Percentiles rank a stretch among this genome's conserved stretches.
Evolutionary conservation across 2,797 vertebrate species (phyloP).

Genomic region (Sebastiscus tertius): DNA sequence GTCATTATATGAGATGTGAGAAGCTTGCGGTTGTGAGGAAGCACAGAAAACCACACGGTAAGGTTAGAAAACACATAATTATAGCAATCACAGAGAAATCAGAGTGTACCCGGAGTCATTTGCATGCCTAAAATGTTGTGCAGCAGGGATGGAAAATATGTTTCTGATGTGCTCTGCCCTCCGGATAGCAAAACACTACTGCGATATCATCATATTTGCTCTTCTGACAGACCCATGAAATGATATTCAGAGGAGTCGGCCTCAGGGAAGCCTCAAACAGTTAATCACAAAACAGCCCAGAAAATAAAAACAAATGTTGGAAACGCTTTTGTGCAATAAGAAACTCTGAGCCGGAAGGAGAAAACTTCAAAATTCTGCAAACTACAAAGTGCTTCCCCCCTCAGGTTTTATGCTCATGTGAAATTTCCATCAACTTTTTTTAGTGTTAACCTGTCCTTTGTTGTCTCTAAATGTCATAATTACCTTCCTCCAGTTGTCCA

Average conservation of each 20-base stretch:
- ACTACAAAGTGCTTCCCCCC: too few relatives aligned
- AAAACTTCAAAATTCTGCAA: neutral
- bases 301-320: conserved; percentile 39
- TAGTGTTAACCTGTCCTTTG: neutral
- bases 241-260: conserved; percentile 18
- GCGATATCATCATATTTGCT: conserved; percentile 39
- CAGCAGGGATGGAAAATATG: conserved; percentile 38
- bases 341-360: neutral
- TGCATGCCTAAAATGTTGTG: conserved; percentile 47
- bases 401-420: neutral
- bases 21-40: conserved; percentile 28
- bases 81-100: conserved; percentile 30
- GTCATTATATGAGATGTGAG: conserved; percentile 28
- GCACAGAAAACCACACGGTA: conserved; percentile 34
- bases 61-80: conserved; percentile 50
- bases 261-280: conserved; percentile 15
- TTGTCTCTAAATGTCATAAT: neutral
- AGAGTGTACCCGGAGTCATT: conserved; percentile 32
- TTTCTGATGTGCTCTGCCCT: conserved; percentile 37
- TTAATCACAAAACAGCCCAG: conserved; percentile 21
- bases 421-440: neutral
- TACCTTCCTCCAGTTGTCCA: conserved; percentile 78
- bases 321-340: conserved; percentile 2
- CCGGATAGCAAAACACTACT: conserved; percentile 42
- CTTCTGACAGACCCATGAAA: conserved; percentile 33